These are phyloP conservation scores for Alectoris magna DNA, from an alignment of 2,797 vertebrate genomes.

Conservation along the genomic window DNA sequence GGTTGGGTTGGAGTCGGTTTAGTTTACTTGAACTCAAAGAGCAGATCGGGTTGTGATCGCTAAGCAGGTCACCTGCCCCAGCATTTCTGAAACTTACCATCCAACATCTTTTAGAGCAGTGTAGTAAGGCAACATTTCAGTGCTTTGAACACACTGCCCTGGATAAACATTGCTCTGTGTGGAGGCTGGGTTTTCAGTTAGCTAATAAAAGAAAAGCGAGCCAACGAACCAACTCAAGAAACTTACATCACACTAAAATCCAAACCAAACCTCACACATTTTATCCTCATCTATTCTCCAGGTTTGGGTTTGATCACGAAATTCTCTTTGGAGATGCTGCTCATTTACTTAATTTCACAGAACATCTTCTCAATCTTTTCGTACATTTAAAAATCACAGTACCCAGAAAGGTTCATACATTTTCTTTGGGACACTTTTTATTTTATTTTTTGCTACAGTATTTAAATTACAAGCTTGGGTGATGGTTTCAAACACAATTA, in stretches of 20 bases:
- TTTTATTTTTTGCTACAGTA: conserved; percentile 63
- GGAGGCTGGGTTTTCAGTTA: background rate
- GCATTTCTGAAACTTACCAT: background rate
- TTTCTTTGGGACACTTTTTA: conserved; percentile 74
- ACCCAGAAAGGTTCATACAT: conserved; percentile 42
- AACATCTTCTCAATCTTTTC: background rate
- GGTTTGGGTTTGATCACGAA: background rate
- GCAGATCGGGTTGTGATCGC: background rate
- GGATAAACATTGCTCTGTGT: background rate
- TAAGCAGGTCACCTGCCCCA: background rate
- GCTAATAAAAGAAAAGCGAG: background rate
- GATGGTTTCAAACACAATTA: conserved; percentile 72
- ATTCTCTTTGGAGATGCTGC: background rate
- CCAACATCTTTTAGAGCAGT: background rate
- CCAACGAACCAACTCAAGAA: background rate
- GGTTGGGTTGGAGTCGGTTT: background rate
- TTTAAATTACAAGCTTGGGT: conserved; percentile 77
- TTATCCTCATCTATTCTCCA: background rate
- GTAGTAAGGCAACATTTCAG: background rate
- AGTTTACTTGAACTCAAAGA: background rate
- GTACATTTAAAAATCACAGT: conserved; percentile 41
- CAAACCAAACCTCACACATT: background rate
- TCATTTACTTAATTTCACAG: conserved; percentile 18
- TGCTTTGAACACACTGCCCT: background rate
- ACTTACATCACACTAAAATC: background rate